Evolutionary conservation across 2,113 vertebrate genomes (phyloP), one percentile per base, ranked within the genome.

Genomic region (Festucalex cinctus): DNA sequence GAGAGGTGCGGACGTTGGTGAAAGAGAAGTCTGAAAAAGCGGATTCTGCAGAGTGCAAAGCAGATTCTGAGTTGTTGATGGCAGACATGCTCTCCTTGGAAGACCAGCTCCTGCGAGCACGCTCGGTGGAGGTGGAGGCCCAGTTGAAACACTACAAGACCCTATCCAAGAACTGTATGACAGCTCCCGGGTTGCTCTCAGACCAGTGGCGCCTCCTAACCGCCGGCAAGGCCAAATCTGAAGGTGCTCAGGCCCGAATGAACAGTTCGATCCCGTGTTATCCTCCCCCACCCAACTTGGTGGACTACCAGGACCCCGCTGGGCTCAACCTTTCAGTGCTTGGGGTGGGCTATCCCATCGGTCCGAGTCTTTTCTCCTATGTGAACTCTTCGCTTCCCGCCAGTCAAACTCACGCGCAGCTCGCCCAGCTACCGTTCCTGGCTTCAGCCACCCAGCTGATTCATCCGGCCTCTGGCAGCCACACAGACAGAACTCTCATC

Each of bases 321-420:
- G 92, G 91, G 61, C 88, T 96, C 71, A 97, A 95, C 62, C 91
- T 98, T 65, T 97, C 97, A 0, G 78, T 98, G 63, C 90, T 98
- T 9, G 96, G 96, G 0, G 89, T 98, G 49, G 95, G 95, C 77
- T 97, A 95, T 64, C 95, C 95, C 0, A 79, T 97, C 24, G 90
- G 91, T 78, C 93, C 95, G 0, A 87, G 92, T 12, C 91, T 98
- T 16, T 96, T 98, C 81, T 98, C 97, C 69, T 98, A 95, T 81
- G 78, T 98, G 78, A 94, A 94, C 69, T 94, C 97, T 32, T 85
- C 92, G 0, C 77, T 94, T 64, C 80, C 92, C 35, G 73, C 85
- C 2, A 60, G 92, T 82, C 0, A 93, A 0, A 66, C 91, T 60
- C 94, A 94, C 9, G 80, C 93, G 0, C 94, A 94, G 71, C 66